Base-by-base conservation (phyloP, 1,140 invertebrate genomes). In the Bombus picipes region DNA sequence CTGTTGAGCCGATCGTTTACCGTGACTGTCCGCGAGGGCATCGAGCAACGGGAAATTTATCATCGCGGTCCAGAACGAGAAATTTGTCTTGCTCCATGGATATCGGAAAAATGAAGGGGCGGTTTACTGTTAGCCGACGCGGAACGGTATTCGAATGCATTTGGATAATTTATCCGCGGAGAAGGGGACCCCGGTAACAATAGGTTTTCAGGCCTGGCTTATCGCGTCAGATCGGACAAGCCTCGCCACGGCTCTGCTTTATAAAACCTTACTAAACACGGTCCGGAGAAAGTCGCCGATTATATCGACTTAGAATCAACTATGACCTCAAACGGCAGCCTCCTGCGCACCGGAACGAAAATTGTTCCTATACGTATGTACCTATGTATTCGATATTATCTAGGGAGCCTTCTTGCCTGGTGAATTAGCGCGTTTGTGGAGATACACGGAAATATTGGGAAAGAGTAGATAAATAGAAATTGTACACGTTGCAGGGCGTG, bases 141-240 rank as follows among this genome's bases (percentile, higher is more conserved):
- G 79, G 65, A 89, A 88, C 83, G 83, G 75, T 73, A 84, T 85
- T 90, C 85, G 81, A 91, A 86, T 86, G 72, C 85, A 88, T 87
- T 90, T 78, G 83, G 79, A 88, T 90, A 90, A 90, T 89, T 89
- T 89, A 86, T 47, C 80, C 18, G 70, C 65, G 57, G 82, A 39
- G 76, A 62, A 86, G 73, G 43, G 65, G 43, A 1, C 32, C 62
- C 32, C 47, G 76, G 70, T 81, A 90, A 90, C 89, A 91, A 91
- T 90, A 77, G 88, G 81, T 89, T 91, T 91, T 86, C 83, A 90
- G 82, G 70, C 86, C 59, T 82, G 74, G 80, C 83, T 88, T 90
- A 90, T 91, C 87, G 83, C 81, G 76, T 83, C 74, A 65, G 76
- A 91, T 91, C 90, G 86, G 82, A 83, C 89, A 87, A 87, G 86